Evolutionary conservation across 1,140 invertebrate species (phyloP), one percentile per base, ranked within the genome.

Genomic region (Neodiprion pinetum): DNA sequence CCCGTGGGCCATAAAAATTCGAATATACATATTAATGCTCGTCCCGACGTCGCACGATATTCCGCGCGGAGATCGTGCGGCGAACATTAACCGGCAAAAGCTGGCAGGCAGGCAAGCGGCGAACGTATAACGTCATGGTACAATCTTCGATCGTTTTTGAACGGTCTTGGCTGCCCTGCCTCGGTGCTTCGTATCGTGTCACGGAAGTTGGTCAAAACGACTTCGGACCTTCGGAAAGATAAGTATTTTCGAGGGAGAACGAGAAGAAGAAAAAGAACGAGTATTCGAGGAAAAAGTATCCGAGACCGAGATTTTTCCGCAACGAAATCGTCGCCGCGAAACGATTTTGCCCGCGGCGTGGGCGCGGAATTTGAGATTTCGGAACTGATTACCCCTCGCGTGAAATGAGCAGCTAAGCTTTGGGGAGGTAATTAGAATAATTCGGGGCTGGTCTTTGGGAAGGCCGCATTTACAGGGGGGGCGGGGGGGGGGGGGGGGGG

Each of bases 1-100:
- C 76, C 76, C 83, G 80, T 85, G 80, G 81, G 87, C 85, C 81
- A 88, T 88, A 88, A 88, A 88, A 88, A 88, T 88, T 85, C 86
- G 86, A 88, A 88, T 88, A 88, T 40, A 61, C 53, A 61, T 86
- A 88, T 88, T 88, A 88, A 61, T 61, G 53, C 53, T 17, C 53
- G 83, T 79, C 79, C 82, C 82, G 72, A 72, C 74, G 81, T 40
- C 75, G 81, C 82, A 83, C 84, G 83, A 85, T 81, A 84, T 85
- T 82, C 83, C 78, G 80, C 79, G 79, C 80, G 78, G 78, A 61
- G 53, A 84, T 84, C 81, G 82, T 82, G 81, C 53, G 11, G 53
- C 81, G 83, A 81, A 83, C 79, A 82, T 83, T 84, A 81, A 72
- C 77, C 77, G 28, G 28, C 28, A 40, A 40, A 5, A 1, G 5